Base-by-base conservation (phyloP, 2,797 vertebrate genomes). In the Kryptopterus vitreolus region DNA sequence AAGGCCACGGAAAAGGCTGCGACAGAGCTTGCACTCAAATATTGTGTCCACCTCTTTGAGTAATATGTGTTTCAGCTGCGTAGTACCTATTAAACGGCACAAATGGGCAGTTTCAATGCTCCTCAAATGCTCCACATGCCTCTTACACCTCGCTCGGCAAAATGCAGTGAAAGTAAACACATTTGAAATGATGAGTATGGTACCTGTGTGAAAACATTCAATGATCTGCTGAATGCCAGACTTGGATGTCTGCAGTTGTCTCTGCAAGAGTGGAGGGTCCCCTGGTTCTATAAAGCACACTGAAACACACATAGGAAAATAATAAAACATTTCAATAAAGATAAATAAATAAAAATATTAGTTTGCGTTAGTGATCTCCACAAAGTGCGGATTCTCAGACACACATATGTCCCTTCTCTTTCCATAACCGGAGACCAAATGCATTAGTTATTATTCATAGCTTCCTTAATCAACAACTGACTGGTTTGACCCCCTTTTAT, bases 141-240 rank as follows among this genome's bases (percentile, higher is more conserved):
- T 50, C 15, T 69, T 10, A 13, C 11, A 9, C 4, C 5, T 3
- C 18, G 33, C 6, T 7, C 7, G 18, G n/a, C n/a, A n/a, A 22
- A 33, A 33, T 48, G 18, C 31, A 29, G 55, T 15, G 31, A 9
- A 4, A 1, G 31, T 55, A 8, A 55, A 55, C 69, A 38, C 12
- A 35, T n/a, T 24, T 10, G 22, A 43, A 7, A 55, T 31, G 26
- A 72, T 22, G 46, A 57, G 35, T 52, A 31, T 20, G 8, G 38
- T 93, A 99, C 98, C 98, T 94, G 97, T 97, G 85, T 96, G 95
- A 91, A 99, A 99, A 91, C 98, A 99, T 90, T 99, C 98, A 84
- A 99, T 99, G 89, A 99, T 99, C 91, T 99, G 98, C 59, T 96
- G 96, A 90, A 99, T 99, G 79, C 98, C 98, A 9, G 98, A 98